Base-by-base conservation (phyloP, 2,888 invertebrate species). In the Caenorhabditis japonica region DNA sequence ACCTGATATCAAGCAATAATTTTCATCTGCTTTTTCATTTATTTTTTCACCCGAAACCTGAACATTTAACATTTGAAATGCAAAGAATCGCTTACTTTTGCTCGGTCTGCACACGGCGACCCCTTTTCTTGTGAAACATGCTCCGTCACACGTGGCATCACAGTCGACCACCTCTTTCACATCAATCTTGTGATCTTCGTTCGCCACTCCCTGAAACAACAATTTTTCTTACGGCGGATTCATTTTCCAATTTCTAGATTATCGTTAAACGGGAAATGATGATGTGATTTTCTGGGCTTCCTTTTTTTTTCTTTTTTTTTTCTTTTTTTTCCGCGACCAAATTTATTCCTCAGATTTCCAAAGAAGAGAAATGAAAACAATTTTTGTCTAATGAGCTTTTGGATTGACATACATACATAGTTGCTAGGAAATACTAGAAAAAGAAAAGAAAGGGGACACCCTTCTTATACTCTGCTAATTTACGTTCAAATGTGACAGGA, bases 1-100 rank as follows among this genome's bases (percentile, higher is more conserved):
- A n/a, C n/a, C n/a, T n/a, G n/a, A n/a, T n/a, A n/a, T n/a, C n/a
- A n/a, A n/a, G n/a, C n/a, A n/a, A n/a, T n/a, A n/a, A n/a, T n/a
- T n/a, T n/a, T n/a, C n/a, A n/a, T n/a, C n/a, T n/a, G n/a, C n/a
- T n/a, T n/a, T n/a, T n/a, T n/a, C n/a, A n/a, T n/a, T n/a, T n/a
- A n/a, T n/a, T n/a, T n/a, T n/a, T n/a, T n/a, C n/a, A n/a, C n/a
- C n/a, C n/a, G n/a, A n/a, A n/a, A n/a, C n/a, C n/a, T n/a, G n/a
- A n/a, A n/a, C n/a, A n/a, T n/a, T n/a, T n/a, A n/a, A n/a, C n/a
- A n/a, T n/a, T n/a, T n/a, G n/a, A n/a, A n/a, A n/a, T n/a, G n/a
- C n/a, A n/a, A n/a, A n/a, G n/a, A 17, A 55, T 56, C 41, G 56
- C 64, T 64, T 49, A 64, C 64, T 46, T 39, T 58, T 58, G 12